phyloP scores from a whole-genome alignment of 2,888 invertebrate species.

The Perithous albicinctus region DNA sequence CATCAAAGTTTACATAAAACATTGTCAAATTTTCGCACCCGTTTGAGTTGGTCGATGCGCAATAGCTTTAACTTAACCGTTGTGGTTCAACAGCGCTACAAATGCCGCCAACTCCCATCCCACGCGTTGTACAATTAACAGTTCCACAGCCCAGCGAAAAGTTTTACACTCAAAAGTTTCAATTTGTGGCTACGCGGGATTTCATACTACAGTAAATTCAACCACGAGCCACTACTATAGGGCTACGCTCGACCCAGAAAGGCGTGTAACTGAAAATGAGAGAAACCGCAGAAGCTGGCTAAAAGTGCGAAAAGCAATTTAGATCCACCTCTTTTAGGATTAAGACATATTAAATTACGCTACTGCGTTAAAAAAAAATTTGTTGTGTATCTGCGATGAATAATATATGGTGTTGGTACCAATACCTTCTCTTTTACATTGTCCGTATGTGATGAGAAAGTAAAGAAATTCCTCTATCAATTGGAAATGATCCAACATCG shows the following conservation, averaged over 20 bases:
- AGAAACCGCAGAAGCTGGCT: background rate
- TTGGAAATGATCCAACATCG: background rate
- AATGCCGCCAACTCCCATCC: background rate
- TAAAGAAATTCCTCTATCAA: background rate
- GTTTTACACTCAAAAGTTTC: conserved; percentile 8
- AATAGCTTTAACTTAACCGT: background rate
- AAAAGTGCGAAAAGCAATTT: background rate
- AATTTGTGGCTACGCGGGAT: background rate
- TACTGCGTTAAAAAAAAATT: too few species aligned
- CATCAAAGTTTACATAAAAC: too few species aligned
- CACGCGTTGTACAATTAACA: background rate
- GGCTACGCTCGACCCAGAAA: background rate
- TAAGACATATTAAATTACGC: background rate
- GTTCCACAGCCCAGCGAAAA: background rate
- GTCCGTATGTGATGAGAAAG: too few species aligned
- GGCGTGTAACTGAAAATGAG: conserved; percentile 3
- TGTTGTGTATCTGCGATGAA: too few species aligned
- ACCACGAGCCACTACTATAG: background rate
- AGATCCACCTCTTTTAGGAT: background rate
- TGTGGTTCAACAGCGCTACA: background rate
- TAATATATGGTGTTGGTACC: too few species aligned
- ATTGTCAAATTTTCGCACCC: too few species aligned
- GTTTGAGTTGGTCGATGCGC: too few species aligned
- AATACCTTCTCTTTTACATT: too few species aligned
- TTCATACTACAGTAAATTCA: background rate